Base-by-base conservation (phyloP, 2,888 invertebrate genomes). In the Acanthosepion lycidas region DNA sequence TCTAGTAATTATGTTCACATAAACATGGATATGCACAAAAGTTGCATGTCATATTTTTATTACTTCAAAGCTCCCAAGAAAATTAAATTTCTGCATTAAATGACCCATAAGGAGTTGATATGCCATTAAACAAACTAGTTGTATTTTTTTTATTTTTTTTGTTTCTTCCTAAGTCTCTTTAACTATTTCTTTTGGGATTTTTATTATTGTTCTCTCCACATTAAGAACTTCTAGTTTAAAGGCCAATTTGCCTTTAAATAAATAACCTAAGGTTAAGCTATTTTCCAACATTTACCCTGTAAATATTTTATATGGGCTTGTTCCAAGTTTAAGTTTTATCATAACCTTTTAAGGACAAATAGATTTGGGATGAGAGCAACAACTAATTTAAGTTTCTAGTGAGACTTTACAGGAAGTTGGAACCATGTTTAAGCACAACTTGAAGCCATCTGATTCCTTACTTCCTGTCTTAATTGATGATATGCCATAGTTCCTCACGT, bases 381-480 rank as follows among this genome's bases (percentile, higher is more conserved):
- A 78, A 78, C 28, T 78, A 78, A n/a, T 78, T 78, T 33, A 33
- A 78, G 33, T 78, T 78, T 78, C n/a, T 78, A 8, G 15, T n/a
- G 8, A 33, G 5, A 15, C 9, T 33, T 15, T n/a, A 78, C 78
- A 78, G 78, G 78, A 78, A 78, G 78, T 78, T 78, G 78, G 23
- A 33, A n/a, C n/a, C n/a, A n/a, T n/a, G 78, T 78, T n/a, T n/a
- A 33, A n/a, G n/a, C 78, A n/a, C n/a, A n/a, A 33, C n/a, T 78
- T n/a, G 3, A 20, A 78, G 33, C 4, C 78, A 78, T 78, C 78
- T 78, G 78, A 78, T 78, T 33, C 78, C 15, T 78, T 15, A 33
- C 78, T 78, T 78, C 78, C 78, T 78, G n/a, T 78, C 78, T 78
- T 78, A 78, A 78, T 78, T 78, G 33, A 78, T 78, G 33, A 78